Evolutionary conservation across 2,888 invertebrate species (phyloP).

Genomic region (Neocrepidodera transversa): DNA sequence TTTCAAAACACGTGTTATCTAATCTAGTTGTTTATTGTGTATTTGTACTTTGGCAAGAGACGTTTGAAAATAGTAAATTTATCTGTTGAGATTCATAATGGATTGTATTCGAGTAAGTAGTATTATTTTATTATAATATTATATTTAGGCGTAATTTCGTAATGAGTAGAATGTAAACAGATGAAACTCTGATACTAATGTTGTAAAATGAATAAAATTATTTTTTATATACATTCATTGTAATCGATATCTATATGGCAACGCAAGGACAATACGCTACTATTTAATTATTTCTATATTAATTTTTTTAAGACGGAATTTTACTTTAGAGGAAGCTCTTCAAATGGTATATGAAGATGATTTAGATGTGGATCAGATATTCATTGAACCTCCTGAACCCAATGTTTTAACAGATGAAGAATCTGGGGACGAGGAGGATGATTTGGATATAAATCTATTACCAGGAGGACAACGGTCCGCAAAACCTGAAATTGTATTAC

Average conservation of each 20-base stretch:
- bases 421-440: constrained; percentile 10
- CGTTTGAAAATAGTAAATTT: neutral
- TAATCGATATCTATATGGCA: neutral
- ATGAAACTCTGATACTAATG: neutral
- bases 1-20: too few relatives aligned
- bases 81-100: neutral
- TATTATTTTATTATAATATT: neutral
- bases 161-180: neutral
- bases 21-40: neutral
- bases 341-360: too few relatives aligned
- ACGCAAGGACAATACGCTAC: neutral
- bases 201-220: neutral
- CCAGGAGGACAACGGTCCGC: neutral
- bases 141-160: neutral
- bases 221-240: neutral
- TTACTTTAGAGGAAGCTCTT: too few relatives aligned
- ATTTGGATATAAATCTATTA: neutral
- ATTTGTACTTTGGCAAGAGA: neutral
- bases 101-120: neutral
- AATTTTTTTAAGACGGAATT: neutral
- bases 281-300: neutral
- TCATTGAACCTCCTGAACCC: constrained; percentile 28
- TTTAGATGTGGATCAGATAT: constrained; percentile 4
- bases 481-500: constrained; percentile 2
- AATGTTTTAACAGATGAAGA: constrained; percentile 19